phyloP scores from a whole-genome alignment of 2,888 invertebrate genomes.

The Athripsodes cinereus region DNA sequence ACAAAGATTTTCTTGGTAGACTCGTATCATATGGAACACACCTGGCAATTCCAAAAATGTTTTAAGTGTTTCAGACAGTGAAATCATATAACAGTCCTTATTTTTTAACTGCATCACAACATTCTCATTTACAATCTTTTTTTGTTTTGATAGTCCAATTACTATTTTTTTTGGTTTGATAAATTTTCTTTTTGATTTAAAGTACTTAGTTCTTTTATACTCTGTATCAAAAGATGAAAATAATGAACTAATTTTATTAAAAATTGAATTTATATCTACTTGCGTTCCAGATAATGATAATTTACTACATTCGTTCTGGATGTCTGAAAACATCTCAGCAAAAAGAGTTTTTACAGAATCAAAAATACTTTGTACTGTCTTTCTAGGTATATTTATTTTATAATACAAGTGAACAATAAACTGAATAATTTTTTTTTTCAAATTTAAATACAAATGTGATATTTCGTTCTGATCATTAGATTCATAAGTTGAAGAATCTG shows the following conservation, averaged over 20 bases:
- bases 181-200: no score
- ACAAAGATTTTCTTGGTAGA: no score
- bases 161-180: no score
- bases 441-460: background rate
- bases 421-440: background rate
- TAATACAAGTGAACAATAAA: background rate
- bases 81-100: no score
- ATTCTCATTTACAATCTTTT: no score
- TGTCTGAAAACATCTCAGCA: background rate
- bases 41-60: no score
- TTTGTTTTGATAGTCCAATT: no score
- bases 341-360: background rate
- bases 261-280: background rate
- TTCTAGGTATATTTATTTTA: background rate
- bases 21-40: no score
- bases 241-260: background rate
- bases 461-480: background rate
- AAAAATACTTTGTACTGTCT: background rate
- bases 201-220: background rate
- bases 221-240: background rate
- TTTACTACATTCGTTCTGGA: background rate
- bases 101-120: no score
- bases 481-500: background rate
- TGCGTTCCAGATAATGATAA: background rate
- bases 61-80: no score